Conservation (phyloP, 53 echinoderm and acorn worm species). For the Apostichopus leukothele region DNA sequence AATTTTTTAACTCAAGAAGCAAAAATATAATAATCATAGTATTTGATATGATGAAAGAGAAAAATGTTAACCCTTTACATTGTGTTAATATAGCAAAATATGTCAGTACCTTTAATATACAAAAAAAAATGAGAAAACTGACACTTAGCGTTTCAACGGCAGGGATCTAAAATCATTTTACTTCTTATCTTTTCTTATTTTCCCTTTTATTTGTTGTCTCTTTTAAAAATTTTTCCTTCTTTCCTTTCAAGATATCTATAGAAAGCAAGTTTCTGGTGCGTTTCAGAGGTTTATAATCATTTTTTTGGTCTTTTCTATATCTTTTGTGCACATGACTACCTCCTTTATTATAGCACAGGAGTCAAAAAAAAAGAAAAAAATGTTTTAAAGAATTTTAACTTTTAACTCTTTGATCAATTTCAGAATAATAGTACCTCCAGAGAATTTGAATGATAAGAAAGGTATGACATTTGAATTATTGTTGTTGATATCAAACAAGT, state of each 20-base stretch:
- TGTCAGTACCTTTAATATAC: too few species aligned
- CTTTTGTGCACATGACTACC: constrained; percentile 1
- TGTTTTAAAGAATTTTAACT: background rate
- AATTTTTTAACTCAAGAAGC: too few species aligned
- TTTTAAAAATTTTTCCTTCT: background rate
- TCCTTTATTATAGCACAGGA: background rate
- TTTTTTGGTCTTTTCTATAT: constrained; percentile 4
- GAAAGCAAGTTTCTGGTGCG: background rate
- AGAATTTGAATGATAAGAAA: too few species aligned
- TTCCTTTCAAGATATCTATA: constrained; percentile 15
- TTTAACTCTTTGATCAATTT: background rate
- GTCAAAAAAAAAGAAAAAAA: background rate
- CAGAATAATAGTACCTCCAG: too few species aligned
- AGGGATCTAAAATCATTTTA: constrained; percentile 40
- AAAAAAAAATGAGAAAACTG: background rate
- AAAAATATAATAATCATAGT: too few species aligned
- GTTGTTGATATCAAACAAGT: too few species aligned
- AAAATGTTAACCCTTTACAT: too few species aligned
- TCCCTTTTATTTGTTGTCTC: background rate
- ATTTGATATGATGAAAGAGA: too few species aligned
- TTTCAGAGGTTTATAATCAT: background rate
- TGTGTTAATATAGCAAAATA: too few species aligned
- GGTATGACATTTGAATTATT: too few species aligned
- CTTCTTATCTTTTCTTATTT: constrained; percentile 12
- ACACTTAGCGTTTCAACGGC: constrained; percentile 26